Base-by-base conservation (phyloP, 64 coral and sea anemone species). In the Orbicella faveolata region DNA sequence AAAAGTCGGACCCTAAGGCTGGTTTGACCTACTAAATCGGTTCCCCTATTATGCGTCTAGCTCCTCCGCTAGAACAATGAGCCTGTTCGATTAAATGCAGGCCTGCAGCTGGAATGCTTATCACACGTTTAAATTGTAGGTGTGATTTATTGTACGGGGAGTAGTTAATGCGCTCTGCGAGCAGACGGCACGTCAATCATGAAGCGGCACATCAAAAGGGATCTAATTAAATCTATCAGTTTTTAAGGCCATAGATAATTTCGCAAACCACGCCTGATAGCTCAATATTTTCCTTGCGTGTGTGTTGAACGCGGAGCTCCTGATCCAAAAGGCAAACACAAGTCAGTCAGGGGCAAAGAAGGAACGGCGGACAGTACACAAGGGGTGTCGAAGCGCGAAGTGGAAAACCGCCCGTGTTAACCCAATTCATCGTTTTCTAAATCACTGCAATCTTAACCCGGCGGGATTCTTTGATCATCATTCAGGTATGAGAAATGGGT, bases 231-330 rank as follows among this genome's bases (percentile, higher is more conserved):
- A 85, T 87, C 90, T 86, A 85, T 87, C 90, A 87, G 83, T 92
- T 87, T 92, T 86, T 80, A 78, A 92, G 90, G 75, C 81, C 84
- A 81, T 92, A 74, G 90, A 92, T 92, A 92, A 92, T 92, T 92
- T 87, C 74, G 44, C 69, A 85, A 92, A 92, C 90, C 90, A 92
- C 90, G 90, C 90, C 90, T 92, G 90, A 87, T 92, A 34, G 73
- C 36, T 67, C 61, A 61, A 74, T 84, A 74, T 84, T 84, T 83
- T 77, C 62, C 90, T 86, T 92, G 52, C 82, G 90, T 92, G 90
- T 92, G 74, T 26, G 36, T 51, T 30, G 13, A 68, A 59, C 18
- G 35, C 21, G 9, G 36, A 21, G 17, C 54, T 63, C 15, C 18
- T 83, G 19, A 67, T 34, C 35, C 80, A 41, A 83, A 83, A 67